Evolutionary conservation across 2,888 invertebrate species (phyloP), one percentile per base, ranked within the genome.

Genomic region (Alloscopus bannaensis): DNA sequence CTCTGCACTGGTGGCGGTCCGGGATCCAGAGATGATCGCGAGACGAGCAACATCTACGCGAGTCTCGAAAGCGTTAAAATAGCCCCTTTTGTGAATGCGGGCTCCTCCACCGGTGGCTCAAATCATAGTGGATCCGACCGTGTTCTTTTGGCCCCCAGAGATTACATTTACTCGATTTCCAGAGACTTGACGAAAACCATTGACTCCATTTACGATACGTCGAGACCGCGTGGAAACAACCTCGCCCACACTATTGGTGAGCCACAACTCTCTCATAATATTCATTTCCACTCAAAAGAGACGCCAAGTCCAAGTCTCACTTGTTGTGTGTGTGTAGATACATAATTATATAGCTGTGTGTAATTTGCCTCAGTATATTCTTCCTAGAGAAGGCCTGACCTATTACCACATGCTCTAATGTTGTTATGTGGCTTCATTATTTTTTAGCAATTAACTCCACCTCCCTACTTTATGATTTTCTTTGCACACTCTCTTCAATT

Each of bases 111-210:
- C 18, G n/a, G n/a, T n/a, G 85, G 85, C 47, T 86, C 86, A 57
- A 86, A 86, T 77, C 86, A 86, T 73, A 84, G 84, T 80, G 86
- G 86, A 55, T 85, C 85, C 50, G 86, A 86, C 80, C 84, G 86
- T 50, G 86, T 86, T 68, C 86, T 86, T 59, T 83, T 86, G 69
- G 85, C 84, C 57, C 86, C 85, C 8, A 81, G 86, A 75, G 86
- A 86, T 79, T 86, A 86, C 81, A 85, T 86, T 62, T 86, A 86
- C 81, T 86, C 86, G 28, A 86, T 86, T 84, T 86, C 86, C 16
- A 83, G 86, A 85, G 86, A 86, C 81, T 84, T 86, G 79, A 85
- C 86, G 62, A 85, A 85, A 83, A 85, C 86, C 68, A 86, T 86
- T 81, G 84, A 86, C 83, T 86, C 86, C 79, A 86, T 86, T 80